phyloP scores from a whole-genome alignment of 2,113 vertebrate genomes.

The Dolichotis patagonum region DNA sequence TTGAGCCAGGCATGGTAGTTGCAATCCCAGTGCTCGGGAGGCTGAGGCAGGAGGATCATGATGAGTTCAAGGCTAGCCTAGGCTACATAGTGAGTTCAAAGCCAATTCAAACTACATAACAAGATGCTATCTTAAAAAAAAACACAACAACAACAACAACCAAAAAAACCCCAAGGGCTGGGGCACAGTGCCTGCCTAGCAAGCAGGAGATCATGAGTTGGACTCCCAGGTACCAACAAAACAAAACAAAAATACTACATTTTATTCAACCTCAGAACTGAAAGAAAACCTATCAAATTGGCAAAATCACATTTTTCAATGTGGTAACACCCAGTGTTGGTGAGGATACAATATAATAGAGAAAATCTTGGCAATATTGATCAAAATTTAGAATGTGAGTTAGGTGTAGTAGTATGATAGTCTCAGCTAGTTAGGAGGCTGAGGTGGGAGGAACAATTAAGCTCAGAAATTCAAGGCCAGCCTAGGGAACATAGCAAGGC shows the following conservation, averaged over 20 bases:
- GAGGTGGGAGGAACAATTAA: background rate
- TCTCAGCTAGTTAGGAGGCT: background rate
- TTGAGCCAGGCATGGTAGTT: too few relatives aligned
- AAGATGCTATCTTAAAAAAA: too few relatives aligned
- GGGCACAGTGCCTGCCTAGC: too few relatives aligned
- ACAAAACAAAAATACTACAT: background rate
- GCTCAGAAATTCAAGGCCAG: background rate
- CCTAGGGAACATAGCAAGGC: background rate
- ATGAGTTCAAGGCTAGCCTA: too few relatives aligned
- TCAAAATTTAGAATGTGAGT: background rate
- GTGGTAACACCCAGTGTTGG: background rate
- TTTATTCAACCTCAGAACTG: slow-evolving; percentile 33
- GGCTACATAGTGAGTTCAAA: too few relatives aligned
- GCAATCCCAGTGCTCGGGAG: too few relatives aligned
- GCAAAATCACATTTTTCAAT: slow-evolving; percentile 52
- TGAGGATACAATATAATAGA: background rate
- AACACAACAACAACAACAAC: too few relatives aligned
- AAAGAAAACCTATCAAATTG: slow-evolving; percentile 17
- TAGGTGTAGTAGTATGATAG: background rate
- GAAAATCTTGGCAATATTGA: slow-evolving; percentile 18
- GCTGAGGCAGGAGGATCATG: too few relatives aligned
- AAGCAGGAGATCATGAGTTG: too few relatives aligned
- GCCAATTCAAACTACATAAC: too few relatives aligned
- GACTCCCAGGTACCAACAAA: too few relatives aligned
- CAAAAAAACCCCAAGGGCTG: too few relatives aligned